Conservation (phyloP, 2,888 invertebrate species). For the Seira ritae region DNA sequence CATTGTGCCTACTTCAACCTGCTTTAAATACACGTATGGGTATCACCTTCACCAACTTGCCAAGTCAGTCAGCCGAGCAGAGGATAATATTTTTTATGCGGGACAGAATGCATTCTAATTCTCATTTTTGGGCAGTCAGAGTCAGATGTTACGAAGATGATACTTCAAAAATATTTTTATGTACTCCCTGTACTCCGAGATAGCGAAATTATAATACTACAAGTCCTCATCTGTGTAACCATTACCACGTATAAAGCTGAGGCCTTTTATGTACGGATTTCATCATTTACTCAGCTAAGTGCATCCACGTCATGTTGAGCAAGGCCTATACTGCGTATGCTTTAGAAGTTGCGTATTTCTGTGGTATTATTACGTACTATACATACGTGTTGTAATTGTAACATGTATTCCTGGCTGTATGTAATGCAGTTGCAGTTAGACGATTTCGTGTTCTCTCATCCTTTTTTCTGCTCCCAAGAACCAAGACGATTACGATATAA, state of each 20-base stretch:
- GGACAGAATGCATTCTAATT: background rate
- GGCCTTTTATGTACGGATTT: too few species aligned
- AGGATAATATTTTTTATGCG: too few species aligned
- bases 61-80: too few species aligned
- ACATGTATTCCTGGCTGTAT: background rate
- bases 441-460: constrained; percentile 7
- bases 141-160: constrained; percentile 5
- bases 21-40: constrained; percentile 10
- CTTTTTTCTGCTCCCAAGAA: background rate
- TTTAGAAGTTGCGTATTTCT: background rate
- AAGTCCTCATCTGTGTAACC: too few species aligned
- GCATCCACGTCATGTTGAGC: background rate
- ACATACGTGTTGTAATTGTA: constrained; percentile 6
- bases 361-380: background rate
- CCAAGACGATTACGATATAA: background rate
- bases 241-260: too few species aligned
- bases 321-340: background rate
- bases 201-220: too few species aligned
- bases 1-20: constrained; percentile 8
- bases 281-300: background rate
- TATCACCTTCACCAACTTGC: too few species aligned
- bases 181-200: too few species aligned
- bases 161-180: constrained; percentile 4
- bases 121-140: constrained; percentile 1
- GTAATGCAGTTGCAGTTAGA: constrained; percentile 28